Conservation (phyloP, 2,888 invertebrate genomes). For the Andrena hattorfiana region DNA sequence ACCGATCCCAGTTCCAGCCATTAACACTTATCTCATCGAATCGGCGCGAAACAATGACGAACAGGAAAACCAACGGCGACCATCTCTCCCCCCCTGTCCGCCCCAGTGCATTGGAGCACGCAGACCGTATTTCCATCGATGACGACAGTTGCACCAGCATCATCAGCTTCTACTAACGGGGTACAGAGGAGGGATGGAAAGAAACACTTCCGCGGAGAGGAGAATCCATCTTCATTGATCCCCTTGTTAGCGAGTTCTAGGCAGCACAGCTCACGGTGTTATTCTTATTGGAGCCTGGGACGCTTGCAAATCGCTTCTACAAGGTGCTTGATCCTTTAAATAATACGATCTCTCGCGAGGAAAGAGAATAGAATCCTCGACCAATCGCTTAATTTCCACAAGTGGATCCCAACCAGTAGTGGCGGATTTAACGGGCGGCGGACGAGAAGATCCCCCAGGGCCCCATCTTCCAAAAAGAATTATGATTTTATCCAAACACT, state of each 20-base stretch:
- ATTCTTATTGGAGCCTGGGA: background rate
- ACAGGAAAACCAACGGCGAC: constrained; percentile 41
- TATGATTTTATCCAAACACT: no score
- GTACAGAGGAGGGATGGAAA: background rate
- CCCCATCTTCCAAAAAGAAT: no score
- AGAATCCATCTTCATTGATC: constrained; percentile 57
- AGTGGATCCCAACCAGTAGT: no score
- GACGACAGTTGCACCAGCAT: constrained; percentile 24
- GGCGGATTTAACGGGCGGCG: no score
- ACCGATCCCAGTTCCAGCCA: constrained; percentile 49
- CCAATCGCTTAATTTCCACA: no score
- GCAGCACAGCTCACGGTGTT: background rate
- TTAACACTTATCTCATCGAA: constrained; percentile 63
- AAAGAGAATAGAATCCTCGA: no score
- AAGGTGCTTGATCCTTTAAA: constrained; percentile 1
- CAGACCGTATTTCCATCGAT: constrained; percentile 44
- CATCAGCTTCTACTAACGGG: background rate
- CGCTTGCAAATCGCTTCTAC: no score
- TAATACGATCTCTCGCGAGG: no score
- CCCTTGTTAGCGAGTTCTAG: constrained; percentile 25
- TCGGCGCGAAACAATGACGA: constrained; percentile 60
- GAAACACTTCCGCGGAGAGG: constrained; percentile 40
- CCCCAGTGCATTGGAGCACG: background rate
- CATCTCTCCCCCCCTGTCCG: background rate
- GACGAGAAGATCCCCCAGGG: no score